Conservation (phyloP, 2,113 vertebrate genomes). For the Naja naja region DNA sequence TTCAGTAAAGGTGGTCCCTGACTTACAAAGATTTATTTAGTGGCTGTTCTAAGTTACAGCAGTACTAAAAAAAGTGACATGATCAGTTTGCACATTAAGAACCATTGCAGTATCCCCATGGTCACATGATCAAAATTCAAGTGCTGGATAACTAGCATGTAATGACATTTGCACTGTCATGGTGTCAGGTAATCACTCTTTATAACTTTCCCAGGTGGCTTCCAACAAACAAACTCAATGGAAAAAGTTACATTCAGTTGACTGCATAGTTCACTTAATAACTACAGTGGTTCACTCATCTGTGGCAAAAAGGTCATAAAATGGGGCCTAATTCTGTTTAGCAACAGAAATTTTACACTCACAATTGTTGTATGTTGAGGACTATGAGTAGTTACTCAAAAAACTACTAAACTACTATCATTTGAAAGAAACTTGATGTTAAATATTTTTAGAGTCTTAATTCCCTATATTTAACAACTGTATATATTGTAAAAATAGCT, state of each 20-base stretch:
- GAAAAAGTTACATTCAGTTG: neutral
- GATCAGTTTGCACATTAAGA: neutral
- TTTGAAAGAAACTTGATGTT: slow-evolving; percentile 30
- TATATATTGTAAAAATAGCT: neutral
- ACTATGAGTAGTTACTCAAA: neutral
- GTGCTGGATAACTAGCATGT: neutral
- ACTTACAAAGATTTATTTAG: too few relatives aligned
- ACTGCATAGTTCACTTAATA: neutral
- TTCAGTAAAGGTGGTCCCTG: neutral
- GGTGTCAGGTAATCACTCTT: neutral
- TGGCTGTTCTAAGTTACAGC: too few relatives aligned
- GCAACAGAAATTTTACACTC: too few relatives aligned
- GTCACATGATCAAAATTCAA: neutral
- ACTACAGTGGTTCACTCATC: neutral
- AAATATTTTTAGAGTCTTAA: slow-evolving; percentile 29
- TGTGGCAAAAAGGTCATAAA: too few relatives aligned
- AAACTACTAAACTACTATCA: slow-evolving; percentile 36
- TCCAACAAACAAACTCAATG: neutral
- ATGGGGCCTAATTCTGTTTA: too few relatives aligned
- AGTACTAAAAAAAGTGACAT: too few relatives aligned
- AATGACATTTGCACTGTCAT: neutral
- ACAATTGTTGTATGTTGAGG: neutral
- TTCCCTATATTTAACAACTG: neutral
- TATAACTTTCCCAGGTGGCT: neutral
- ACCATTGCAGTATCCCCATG: neutral